Conservation (phyloP, 2,888 invertebrate species). For the Caenorhabditis sp. region DNA sequence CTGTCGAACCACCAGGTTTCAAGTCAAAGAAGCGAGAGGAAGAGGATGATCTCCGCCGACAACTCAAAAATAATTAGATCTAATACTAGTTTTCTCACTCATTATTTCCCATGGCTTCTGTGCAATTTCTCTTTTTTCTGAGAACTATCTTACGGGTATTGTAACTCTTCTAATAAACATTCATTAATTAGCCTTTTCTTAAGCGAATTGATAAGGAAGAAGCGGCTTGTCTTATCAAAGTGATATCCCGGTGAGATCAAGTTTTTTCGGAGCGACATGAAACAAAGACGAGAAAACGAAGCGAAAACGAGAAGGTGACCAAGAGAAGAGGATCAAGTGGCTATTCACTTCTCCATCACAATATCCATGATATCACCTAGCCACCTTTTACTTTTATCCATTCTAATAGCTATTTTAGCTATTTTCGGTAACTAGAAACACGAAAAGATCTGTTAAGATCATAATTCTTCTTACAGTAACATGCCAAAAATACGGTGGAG, state of each 20-base stretch:
- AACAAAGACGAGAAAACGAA: conserved; percentile 27
- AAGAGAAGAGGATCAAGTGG: neutral
- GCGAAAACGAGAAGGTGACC: conserved; percentile 24
- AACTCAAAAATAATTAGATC: conserved; percentile 30
- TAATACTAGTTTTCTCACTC: too few relatives aligned
- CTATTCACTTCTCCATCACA: conserved; percentile 17
- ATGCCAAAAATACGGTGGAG: conserved; percentile 75
- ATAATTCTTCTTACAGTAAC: conserved; percentile 13
- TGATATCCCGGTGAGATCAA: conserved; percentile 44
- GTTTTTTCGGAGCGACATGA: conserved; percentile 33
- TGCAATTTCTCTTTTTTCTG: conserved; percentile 31
- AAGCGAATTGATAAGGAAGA: conserved; percentile 17
- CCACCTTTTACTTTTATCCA: conserved; percentile 2
- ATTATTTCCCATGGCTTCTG: neutral
- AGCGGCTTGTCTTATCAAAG: neutral
- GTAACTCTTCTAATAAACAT: conserved; percentile 35
- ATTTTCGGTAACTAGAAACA: conserved; percentile 1
- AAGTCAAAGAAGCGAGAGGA: conserved; percentile 54
- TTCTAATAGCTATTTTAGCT: neutral
- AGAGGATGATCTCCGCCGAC: conserved; percentile 52
- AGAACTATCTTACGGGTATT: neutral
- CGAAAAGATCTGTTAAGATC: neutral
- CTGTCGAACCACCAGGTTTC: conserved; percentile 73
- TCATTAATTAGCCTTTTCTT: conserved; percentile 11
- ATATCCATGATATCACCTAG: conserved; percentile 14